Evolutionary conservation across 2,888 invertebrate genomes (phyloP), one percentile per base, ranked within the genome.

Genomic region (Lithosia quadra): DNA sequence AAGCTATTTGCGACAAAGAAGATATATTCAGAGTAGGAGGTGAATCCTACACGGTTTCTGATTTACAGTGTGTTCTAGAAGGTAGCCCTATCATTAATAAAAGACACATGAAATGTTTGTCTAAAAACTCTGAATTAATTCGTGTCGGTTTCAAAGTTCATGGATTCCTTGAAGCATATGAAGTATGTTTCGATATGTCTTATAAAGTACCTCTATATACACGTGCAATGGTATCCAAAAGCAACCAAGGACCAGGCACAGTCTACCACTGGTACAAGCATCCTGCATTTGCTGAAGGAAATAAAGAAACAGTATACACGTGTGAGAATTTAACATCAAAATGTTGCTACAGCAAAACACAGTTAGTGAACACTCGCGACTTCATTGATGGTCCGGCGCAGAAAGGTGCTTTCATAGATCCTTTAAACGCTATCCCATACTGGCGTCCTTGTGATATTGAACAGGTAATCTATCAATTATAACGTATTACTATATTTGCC

Each of bases 281-380:
- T 9, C 67, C 75, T 34, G 74, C 34, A 24, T 60, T 79, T 59
- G 67, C 21, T 0, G n/a, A 22, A 13, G 49, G 22, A 3, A 61
- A 70, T 53, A 67, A 43, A 10, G 57, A 63, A 8, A 28, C 33
- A 55, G 67, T 65, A 55, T 75, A 74, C 33, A 77, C 75, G 0
- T 82, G 82, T 65, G 63, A 66, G 9, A 36, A 64, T 13, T 8
- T 53, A 8, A 24, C 24, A 0, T 69, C 79, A 0, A 65, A 64
- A 4, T 73, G 79, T 39, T 83, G 84, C 55, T 86, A 79, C 34
- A 70, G 66, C n/a, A 80, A 80, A 43, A 68, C 69, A 0, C 84
- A 83, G 68, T 69, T 85, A 21, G 72, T 83, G 21, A 75, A 74
- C 60, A 70, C 70, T 11, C 56, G 57, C 3, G 83, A 84, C 63